phyloP scores from a whole-genome alignment of 2,113 vertebrate genomes.

The Lampris incognitus region DNA sequence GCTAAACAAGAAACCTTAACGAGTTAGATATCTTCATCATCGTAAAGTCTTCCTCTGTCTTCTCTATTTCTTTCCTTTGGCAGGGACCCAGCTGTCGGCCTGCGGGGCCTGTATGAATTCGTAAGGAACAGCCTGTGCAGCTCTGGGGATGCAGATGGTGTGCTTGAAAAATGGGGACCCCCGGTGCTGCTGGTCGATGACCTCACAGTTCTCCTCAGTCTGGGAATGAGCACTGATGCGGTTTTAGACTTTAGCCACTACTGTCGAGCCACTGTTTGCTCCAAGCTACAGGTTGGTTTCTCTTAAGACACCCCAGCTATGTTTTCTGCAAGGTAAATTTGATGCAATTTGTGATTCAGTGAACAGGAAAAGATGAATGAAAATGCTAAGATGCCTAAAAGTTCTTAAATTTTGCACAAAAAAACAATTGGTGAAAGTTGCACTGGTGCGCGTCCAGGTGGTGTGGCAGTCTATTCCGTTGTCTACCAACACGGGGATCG shows the following conservation, averaged over 20 bases:
- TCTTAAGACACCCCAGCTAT: neutral
- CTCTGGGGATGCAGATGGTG: neutral
- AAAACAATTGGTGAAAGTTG: no score
- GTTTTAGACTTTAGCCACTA: conserved; percentile 93
- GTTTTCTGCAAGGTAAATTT: no score
- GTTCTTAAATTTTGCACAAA: no score
- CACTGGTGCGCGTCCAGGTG: no score
- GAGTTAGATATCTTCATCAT: neutral
- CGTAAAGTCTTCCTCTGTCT: neutral
- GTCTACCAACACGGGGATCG: no score
- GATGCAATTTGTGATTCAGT: no score
- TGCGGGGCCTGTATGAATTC: conserved; percentile 84
- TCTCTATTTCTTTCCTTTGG: neutral
- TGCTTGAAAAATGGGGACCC: conserved; percentile 71
- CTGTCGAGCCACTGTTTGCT: conserved; percentile 87
- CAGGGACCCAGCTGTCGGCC: conserved; percentile 61
- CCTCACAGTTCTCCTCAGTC: conserved; percentile 87
- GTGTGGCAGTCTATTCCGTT: no score
- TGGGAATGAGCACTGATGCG: conserved; percentile 78
- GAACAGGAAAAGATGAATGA: no score
- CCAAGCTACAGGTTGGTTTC: conserved; percentile 82
- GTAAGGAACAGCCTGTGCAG: conserved; percentile 73
- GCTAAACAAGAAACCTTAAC: neutral
- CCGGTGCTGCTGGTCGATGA: conserved; percentile 91
- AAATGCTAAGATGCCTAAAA: no score